Conservation (phyloP, 2,113 vertebrate genomes). For the Rattus rattus region DNA sequence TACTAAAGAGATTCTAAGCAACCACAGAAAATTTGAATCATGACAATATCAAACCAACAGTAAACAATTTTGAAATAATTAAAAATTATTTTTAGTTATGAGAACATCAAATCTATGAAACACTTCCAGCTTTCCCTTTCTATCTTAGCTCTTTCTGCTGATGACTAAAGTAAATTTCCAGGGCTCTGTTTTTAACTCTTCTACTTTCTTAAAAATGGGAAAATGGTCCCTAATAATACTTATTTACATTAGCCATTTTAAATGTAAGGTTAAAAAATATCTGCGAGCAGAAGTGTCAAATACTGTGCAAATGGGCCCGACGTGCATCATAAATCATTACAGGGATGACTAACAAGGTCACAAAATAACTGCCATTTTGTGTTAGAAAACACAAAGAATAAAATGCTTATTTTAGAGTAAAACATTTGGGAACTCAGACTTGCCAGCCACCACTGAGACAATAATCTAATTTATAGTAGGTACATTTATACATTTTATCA, state of each 20-base stretch:
- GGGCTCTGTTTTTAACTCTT: background rate
- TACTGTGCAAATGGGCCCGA: slow-evolving; percentile 8
- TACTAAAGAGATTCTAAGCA: slow-evolving; percentile 12
- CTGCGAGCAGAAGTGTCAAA: background rate
- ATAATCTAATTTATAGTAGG: background rate
- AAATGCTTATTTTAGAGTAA: slow-evolving; percentile 37
- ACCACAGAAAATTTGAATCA: slow-evolving; percentile 14
- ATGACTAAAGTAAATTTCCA: slow-evolving; percentile 24
- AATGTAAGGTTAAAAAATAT: slow-evolving; percentile 7
- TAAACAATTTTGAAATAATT: background rate
- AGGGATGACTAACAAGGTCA: background rate
- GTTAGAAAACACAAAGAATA: slow-evolving; percentile 23
- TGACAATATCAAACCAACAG: slow-evolving; percentile 21
- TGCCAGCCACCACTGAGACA: slow-evolving; percentile 12
- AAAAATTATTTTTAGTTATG: slow-evolving; percentile 19
- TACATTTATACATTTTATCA: slow-evolving; percentile 14
- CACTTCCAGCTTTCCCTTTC: background rate
- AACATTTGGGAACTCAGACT: background rate
- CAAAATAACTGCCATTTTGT: slow-evolving; percentile 39
- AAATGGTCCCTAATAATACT: background rate
- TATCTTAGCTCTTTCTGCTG: slow-evolving; percentile 3
- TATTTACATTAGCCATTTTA: slow-evolving; percentile 4
- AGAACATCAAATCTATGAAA: background rate
- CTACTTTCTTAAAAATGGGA: background rate
- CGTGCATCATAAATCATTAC: background rate